Base-by-base conservation (phyloP, 2,113 vertebrate species). In the Heterotis niloticus region DNA sequence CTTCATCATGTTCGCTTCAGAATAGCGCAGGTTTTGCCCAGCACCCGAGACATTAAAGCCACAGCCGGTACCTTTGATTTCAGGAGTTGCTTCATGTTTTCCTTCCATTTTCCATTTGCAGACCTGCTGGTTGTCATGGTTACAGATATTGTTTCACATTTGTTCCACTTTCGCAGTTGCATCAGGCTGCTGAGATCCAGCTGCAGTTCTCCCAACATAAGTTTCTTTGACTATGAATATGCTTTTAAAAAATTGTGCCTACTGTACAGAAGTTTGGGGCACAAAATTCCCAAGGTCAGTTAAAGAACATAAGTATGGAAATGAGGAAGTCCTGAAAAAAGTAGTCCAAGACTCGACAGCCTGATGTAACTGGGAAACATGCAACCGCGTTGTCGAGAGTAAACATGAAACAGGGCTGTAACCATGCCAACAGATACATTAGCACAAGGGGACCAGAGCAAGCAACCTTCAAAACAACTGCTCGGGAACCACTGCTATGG, bases 351-450 rank as follows among this genome's bases (percentile, higher is more conserved):
- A 18, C 72, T 13, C 11, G 57, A 18, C 14, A 59, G 71, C 5
- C 52, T 7, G 16, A 26, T 18, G 23, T 14, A 57, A 13, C 13
- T 20, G 52, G 18, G 64, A 44, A 44, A 44, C 34, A 44, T 44
- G 3, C 34, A 44, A 44, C 34, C 64, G 13, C n/a, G 52, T 4
- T 24, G 20, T 20, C 10, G 10, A 64, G 24, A 16, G 54, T 52
- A 28, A 65, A 34, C 28, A 24, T 65, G 29, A 76, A 51, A 76
- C 34, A 66, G 56, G 14, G 26, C 76, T 29, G 81, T 84, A 81
- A 75, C 80, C 78, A 79, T 82, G 81, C 34, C 80, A 84, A 85
- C 75, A 26, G 78, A 78, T 78, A 83, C 74, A 74, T 76, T 69
- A 82, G 68, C 64, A 24, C 68, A 76, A 57, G 17, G 52, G 81